Base-by-base conservation (phyloP, 2,113 vertebrate genomes). In the Dermatemys mawii region DNA sequence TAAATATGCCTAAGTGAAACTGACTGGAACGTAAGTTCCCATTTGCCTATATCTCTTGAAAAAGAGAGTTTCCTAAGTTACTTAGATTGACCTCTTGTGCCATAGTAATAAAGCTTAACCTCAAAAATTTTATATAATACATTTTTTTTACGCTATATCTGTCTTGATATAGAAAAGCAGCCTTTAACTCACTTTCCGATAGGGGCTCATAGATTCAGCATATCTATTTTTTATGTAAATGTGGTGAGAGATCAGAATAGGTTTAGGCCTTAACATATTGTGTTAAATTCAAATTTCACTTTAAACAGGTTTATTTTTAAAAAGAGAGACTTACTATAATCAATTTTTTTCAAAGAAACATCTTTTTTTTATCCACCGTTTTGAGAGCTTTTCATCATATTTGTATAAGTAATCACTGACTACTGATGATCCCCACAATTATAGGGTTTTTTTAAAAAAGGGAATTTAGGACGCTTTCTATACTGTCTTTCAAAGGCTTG, bases 401-500 rank as follows among this genome's bases (percentile, higher is more conserved):
- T 76, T 46, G 24, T 12, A 76, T 76, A 44, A 81, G 4, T 35
- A 38, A n/a, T 81, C 8, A 8, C 24, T 81, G 21, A 51, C 7
- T 84, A 63, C 17, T 44, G 44, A 6, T 75, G 4, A 26, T 4
- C 63, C n/a, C n/a, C 22, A 38, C 16, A 70, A 5, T 38, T 70
- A 38, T 8, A 38, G 3, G 12, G 55, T 57, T 14, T 29, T 57
- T 14, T 38, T 67, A 3, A 0, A 67, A 67, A 19, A n/a, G 14
- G 1, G 26, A 46, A 3, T 44, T 57, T 90, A n/a, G 80, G 6
- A 26, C 84, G 38, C 1, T 1, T 94, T 29, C 21, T 78, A 90
- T 81, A n/a, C 4, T 26, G 44, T 91, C 19, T 83, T 96, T 88
- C 41, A 3, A 97, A 99, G 99, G 99, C 90, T 98, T 99, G 95